Conservation (phyloP, 2,113 vertebrate genomes). For the Gambusia affinis region DNA sequence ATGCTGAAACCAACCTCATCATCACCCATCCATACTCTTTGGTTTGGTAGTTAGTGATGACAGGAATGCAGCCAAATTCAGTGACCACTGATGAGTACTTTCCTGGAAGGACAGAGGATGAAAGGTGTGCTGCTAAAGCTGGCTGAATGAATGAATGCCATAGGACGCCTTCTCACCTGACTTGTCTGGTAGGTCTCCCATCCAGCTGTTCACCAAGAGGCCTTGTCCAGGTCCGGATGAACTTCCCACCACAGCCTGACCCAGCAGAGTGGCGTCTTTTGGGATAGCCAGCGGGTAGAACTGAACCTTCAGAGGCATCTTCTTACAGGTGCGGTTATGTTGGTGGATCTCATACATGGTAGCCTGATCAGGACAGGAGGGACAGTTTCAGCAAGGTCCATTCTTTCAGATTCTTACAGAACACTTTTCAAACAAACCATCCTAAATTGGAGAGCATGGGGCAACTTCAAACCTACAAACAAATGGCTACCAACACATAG, state of each 20-base stretch:
- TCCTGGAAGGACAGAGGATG: constrained; percentile 34
- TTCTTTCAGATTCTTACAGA: too few species aligned
- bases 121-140: neutral
- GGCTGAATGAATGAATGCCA: neutral
- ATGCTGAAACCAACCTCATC: constrained; percentile 45
- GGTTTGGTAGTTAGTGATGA: constrained; percentile 24
- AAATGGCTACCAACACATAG: too few species aligned
- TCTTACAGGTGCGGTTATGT: constrained; percentile 57
- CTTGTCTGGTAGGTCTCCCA: constrained; percentile 28
- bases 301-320: constrained; percentile 36
- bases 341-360: constrained; percentile 67
- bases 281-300: constrained; percentile 75
- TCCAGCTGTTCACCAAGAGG: constrained; percentile 79
- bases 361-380: constrained; percentile 38
- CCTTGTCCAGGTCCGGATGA: constrained; percentile 71
- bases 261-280: constrained; percentile 45
- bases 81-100: constrained; percentile 43
- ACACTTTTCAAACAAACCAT: too few species aligned
- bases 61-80: constrained; percentile 51
- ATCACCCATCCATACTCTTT: constrained; percentile 47
- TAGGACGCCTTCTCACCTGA: constrained; percentile 11
- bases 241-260: constrained; percentile 67
- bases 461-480: too few species aligned
- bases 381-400: neutral
- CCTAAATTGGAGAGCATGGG: too few species aligned